Evolutionary conservation across 2,113 vertebrate genomes (phyloP), one percentile per base, ranked within the genome.

Genomic region (Balaeniceps rex): DNA sequence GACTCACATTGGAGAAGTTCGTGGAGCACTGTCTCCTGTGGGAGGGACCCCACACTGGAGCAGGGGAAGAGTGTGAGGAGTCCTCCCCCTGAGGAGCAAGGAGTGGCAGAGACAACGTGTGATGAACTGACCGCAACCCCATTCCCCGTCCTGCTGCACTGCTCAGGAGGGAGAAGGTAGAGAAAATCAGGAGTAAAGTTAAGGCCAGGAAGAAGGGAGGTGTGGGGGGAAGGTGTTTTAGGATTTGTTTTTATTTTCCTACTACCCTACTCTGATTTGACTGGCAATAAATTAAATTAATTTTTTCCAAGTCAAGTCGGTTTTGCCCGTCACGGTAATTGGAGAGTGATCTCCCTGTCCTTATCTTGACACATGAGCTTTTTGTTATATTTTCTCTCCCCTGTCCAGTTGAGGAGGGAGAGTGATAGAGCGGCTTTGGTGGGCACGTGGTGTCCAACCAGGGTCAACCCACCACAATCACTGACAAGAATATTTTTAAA

Each of bases 121-220:
- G 58, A 25, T 61, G 58, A 25, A 61, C 23, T 17, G n/a, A 36
- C n/a, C 2, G 2, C n/a, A 36, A 36, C 10, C 34, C 23, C 23
- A 16, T 36, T 61, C 23, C n/a, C n/a, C 22, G 0, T 61, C n/a
- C n/a, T 23, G 10, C 23, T 36, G 23, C 1, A 7, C n/a, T 6
- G 3, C 58, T 61, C 23, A 10, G 14, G 57, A 34, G 58, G 23
- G 10, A 54, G 26, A 14, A 66, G 40, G 40, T 12, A 66, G 42
- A 66, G 40, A 26, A 26, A 60, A 24, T 68, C 3, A 2, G 33
- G 8, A 34, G 17, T 26, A 7, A n/a, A 69, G 17, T 7, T 51
- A 10, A 70, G 12, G 5, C 47, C 1, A 2, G 13, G 26, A 51
- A 71, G 68, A 51, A 71, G 26, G n/a, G 34, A 49, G 18, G 23